Percentiles rank a stretch among this genome's conserved stretches.
These are phyloP conservation scores for Tapirus indicus DNA, from an alignment of 2,797 vertebrate species.

Conservation along the genomic window DNA sequence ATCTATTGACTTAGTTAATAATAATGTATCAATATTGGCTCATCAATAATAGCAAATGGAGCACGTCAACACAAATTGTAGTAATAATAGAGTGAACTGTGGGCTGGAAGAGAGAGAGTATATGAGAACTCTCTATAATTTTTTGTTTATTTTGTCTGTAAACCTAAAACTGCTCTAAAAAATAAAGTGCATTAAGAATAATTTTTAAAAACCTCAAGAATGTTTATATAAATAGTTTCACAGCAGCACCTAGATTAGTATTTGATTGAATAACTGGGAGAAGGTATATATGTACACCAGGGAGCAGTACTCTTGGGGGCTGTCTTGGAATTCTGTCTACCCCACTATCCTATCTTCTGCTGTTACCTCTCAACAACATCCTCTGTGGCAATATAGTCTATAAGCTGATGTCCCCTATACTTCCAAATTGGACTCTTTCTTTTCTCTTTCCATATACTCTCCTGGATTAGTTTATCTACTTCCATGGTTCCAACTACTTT, in stretches of 20 bases:
- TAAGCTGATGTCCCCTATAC: background rate
- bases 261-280: constrained; percentile 25
- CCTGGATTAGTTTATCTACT: constrained; percentile 22
- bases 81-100: background rate
- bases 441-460: background rate
- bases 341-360: background rate
- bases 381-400: background rate
- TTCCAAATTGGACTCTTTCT: background rate
- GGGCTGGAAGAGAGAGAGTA: background rate
- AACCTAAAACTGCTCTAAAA: background rate
- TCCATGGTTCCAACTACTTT: background rate
- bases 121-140: background rate
- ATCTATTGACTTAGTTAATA: background rate
- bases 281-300: background rate
- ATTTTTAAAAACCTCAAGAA: background rate
- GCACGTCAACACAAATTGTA: background rate
- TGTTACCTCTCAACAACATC: background rate
- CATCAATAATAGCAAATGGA: background rate
- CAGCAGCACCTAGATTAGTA: background rate
- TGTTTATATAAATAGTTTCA: background rate
- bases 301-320: background rate
- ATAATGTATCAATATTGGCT: background rate
- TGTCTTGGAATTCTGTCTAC: constrained; percentile 14
- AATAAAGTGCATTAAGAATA: background rate
- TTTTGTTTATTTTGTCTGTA: constrained; percentile 2